Conservation (phyloP, 2,888 invertebrate species). For the Dermolepida albohirtum region DNA sequence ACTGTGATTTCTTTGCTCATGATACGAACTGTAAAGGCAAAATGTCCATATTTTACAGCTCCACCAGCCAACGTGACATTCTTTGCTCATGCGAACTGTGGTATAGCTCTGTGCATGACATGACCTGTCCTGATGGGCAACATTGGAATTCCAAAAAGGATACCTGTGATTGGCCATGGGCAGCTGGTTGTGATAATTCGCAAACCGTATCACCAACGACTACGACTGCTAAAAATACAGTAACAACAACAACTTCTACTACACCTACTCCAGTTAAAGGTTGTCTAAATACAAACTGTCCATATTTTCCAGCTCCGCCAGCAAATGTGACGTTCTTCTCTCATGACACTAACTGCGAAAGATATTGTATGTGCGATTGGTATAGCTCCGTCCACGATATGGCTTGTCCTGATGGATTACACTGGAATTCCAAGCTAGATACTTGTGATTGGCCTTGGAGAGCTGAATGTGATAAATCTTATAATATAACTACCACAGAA, state of each 20-base stretch:
- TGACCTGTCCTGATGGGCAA: constrained; percentile 15
- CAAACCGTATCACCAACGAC: background rate
- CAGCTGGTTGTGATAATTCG: background rate
- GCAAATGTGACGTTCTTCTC: too few relatives aligned
- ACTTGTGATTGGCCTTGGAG: constrained; percentile 49
- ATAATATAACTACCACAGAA: too few relatives aligned
- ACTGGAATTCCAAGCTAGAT: constrained; percentile 46
- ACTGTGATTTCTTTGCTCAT: background rate
- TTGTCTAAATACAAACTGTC: too few relatives aligned
- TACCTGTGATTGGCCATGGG: constrained; percentile 19
- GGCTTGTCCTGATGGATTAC: constrained; percentile 46
- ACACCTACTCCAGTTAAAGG: background rate
- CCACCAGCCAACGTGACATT: constrained; percentile 21
- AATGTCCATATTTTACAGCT: background rate
- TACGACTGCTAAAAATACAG: background rate
- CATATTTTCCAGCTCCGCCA: too few relatives aligned
- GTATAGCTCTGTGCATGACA: constrained; percentile 11
- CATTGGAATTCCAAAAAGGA: constrained; percentile 18
- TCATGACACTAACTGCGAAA: constrained; percentile 36
- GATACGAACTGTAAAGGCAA: constrained; percentile 31
- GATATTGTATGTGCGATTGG: constrained; percentile 46
- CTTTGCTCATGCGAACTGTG: constrained; percentile 30
- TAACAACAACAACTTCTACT: background rate
- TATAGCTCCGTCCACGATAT: constrained; percentile 35
- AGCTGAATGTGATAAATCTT: constrained; percentile 6